These are phyloP conservation scores for Myotis daubentonii DNA, from an alignment of 2,797 vertebrate genomes.

Conservation along the genomic window DNA sequence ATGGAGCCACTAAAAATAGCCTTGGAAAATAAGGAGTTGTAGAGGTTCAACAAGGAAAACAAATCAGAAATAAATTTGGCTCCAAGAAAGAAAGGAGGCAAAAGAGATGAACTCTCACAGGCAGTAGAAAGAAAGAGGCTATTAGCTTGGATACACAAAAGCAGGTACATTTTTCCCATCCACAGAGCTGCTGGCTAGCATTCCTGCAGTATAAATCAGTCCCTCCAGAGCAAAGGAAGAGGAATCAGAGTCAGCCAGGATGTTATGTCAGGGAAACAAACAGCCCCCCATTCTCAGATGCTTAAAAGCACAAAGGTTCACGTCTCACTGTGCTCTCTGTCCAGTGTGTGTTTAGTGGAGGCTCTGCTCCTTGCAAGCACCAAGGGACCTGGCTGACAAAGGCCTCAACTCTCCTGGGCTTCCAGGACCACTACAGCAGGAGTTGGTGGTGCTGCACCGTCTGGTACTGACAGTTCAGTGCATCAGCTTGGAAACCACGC, in stretches of 20 bases:
- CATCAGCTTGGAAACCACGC: not conserved
- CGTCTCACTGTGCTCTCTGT: not conserved
- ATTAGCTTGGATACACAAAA: constrained; percentile 53
- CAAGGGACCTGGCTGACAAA: not conserved
- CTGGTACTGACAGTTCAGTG: not conserved
- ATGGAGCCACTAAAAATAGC: constrained; percentile 82
- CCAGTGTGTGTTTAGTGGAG: not conserved
- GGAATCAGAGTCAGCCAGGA: constrained; percentile 28
- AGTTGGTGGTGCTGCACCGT: fast-evolving
- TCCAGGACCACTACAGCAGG: not conserved
- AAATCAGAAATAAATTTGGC: constrained; percentile 80
- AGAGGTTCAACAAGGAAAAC: constrained; percentile 79
- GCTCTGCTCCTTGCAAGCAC: not conserved
- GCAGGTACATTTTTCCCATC: constrained; percentile 64
- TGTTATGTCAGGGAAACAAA: constrained; percentile 40
- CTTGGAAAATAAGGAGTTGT: constrained; percentile 79
- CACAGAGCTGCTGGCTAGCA: constrained; percentile 48
- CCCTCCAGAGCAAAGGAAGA: constrained; percentile 51
- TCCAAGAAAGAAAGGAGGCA: constrained; percentile 49
- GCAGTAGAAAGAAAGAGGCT: constrained; percentile 56
- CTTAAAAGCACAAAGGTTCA: constrained; percentile 3
- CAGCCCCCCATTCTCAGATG: constrained; percentile 5
- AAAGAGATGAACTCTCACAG: constrained; percentile 60
- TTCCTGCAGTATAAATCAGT: constrained; percentile 65
- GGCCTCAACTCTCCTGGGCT: not conserved